Base-by-base conservation (phyloP, 2,888 invertebrate genomes). In the Synergus laeviventris region DNA sequence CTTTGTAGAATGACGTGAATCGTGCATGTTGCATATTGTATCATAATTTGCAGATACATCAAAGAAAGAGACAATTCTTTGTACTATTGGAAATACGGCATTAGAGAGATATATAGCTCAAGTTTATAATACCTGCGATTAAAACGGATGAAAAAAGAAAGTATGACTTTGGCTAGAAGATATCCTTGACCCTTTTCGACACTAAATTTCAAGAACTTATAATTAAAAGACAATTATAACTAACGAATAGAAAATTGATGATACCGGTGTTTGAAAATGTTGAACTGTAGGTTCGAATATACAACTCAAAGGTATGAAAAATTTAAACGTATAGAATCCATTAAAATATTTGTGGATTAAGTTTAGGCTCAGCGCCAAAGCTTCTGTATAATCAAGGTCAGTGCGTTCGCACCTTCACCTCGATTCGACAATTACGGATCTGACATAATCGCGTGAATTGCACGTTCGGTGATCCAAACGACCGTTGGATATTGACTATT, bases 61-160 rank as follows among this genome's bases (percentile, higher is more conserved):
- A 5, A 59, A 18, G 18, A 9, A n/a, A 18, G n/a, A 49, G n/a
- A 49, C 49, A 45, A 45, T 66, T n/a, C 45, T 66, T 45, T 66
- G 8, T 66, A 45, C n/a, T 45, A 16, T 66, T n/a, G n/a, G 42
- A 24, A 66, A 66, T 66, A 14, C 24, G 21, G 66, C 14, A 66
- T 45, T 66, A 45, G 24, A 24, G 14, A 45, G 16, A 24, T 5
- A 64, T 64, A 42, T 66, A 66, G 42, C 66, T 16, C 42, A 42
- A 66, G 42, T 64, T 42, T 42, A n/a, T n/a, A 64, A 66, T 66
- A 66, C 66, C 64, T 42, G n/a, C 21, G 42, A 42, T 64, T 21
- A 42, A 42, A 39, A 9, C 18, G 42, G 18, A 62, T 61, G 16
- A 62, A 66, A 42, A 45, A 66, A 62, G 62, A 62, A 39, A 45